A percentile compares a stretch with the other conserved stretches of the same genome.
phyloP scores from a whole-genome alignment of 2,888 invertebrate genomes.

The Drosophila incognita region DNA sequence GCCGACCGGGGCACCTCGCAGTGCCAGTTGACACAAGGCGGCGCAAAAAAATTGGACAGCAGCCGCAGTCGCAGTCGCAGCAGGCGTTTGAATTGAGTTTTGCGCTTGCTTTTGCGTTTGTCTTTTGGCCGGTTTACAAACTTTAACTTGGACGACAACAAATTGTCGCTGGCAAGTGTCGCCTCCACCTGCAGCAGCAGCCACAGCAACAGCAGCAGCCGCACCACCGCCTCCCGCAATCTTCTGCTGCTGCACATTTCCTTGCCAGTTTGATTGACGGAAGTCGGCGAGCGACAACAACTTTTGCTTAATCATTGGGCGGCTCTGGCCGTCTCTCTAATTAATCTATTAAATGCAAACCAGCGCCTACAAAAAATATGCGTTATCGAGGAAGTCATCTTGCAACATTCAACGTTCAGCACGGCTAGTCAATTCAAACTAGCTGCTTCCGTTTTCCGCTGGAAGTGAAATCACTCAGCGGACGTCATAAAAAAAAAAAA shows the following conservation, averaged over 20 bases:
- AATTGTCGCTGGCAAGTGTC: constrained; percentile 54
- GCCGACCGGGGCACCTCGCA: constrained; percentile 46
- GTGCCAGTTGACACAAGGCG: constrained; percentile 57
- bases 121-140: constrained; percentile 57
- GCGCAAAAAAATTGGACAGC: constrained; percentile 52
- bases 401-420: constrained; percentile 15
- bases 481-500: constrained; percentile 73
- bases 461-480: constrained; percentile 78
- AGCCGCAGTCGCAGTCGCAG: constrained; percentile 62
- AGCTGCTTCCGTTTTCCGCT: constrained; percentile 78
- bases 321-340: constrained; percentile 69
- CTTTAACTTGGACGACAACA: constrained; percentile 60
- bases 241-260: constrained; percentile 25
- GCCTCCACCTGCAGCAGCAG: constrained; percentile 51
- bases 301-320: constrained; percentile 82
- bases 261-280: constrained; percentile 71
- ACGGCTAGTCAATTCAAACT: constrained; percentile 58
- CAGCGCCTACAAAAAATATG: constrained; percentile 72
- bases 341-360: constrained; percentile 82
- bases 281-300: constrained; percentile 66
- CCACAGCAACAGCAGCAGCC: constrained; percentile 20
- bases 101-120: constrained; percentile 20
- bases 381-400: constrained; percentile 76
- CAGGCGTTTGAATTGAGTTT: constrained; percentile 60
- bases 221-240: constrained; percentile 14